Percentiles rank a stretch among this genome's conserved stretches.
These are phyloP conservation scores for Phoenicopterus ruber DNA, from an alignment of 2,113 vertebrate genomes.

Conservation along the genomic window DNA sequence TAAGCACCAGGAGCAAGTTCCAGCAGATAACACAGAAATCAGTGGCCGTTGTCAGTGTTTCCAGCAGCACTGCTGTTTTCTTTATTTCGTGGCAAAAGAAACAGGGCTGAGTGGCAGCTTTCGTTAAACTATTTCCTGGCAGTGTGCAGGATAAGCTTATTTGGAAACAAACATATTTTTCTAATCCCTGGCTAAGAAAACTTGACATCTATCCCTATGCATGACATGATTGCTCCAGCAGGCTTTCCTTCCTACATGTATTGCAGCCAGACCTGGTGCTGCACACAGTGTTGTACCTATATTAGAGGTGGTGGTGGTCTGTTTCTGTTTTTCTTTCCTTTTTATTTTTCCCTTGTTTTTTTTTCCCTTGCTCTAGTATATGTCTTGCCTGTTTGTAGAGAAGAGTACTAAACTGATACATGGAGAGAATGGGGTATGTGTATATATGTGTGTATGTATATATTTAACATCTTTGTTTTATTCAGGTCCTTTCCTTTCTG, in stretches of 20 bases:
- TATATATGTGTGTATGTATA: fast-evolving
- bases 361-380: not conserved
- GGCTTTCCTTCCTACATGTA: not conserved
- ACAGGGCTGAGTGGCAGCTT: not conserved
- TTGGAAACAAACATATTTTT: slow-evolving; percentile 7
- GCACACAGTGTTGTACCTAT: not conserved
- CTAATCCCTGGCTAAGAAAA: not conserved
- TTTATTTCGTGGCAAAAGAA: not conserved
- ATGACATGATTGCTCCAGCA: not conserved
- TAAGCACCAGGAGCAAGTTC: not conserved
- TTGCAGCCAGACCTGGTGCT: not conserved
- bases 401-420: not conserved
- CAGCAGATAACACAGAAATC: not conserved
- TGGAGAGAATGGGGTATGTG: not conserved
- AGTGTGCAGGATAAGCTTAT: not conserved
- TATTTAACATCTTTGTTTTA: not conserved
- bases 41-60: not conserved
- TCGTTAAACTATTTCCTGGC: not conserved
- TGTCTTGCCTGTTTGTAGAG: not conserved
- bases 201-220: not conserved
- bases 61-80: not conserved
- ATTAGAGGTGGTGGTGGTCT: not conserved
- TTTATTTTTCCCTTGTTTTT: not conserved
- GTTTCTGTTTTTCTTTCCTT: not conserved
- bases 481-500: not conserved